Evolutionary conservation across 1,140 invertebrate genomes (phyloP).

Genomic region (Daktulosphaira vitifoliae): DNA sequence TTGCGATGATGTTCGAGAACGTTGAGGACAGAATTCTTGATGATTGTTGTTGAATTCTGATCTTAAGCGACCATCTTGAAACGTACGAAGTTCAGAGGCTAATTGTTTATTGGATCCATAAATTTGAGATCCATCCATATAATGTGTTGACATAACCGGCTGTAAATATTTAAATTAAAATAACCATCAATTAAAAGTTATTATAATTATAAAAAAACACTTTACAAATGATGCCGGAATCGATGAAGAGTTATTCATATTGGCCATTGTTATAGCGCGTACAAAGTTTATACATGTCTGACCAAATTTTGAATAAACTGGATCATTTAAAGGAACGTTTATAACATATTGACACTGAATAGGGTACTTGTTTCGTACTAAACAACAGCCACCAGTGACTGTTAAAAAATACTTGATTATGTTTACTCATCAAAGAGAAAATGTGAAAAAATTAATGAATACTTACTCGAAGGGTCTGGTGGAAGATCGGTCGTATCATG

Average conservation of each 20-base stretch:
- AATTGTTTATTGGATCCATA: slow-evolving; percentile 54
- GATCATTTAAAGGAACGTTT: slow-evolving; percentile 69
- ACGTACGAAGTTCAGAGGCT: slow-evolving; percentile 48
- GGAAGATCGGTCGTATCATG: slow-evolving; percentile 12
- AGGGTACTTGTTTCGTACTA: not conserved
- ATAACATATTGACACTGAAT: slow-evolving; percentile 49
- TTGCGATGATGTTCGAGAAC: not conserved
- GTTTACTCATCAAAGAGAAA: not conserved
- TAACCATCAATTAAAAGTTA: no score
- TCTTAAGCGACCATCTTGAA: slow-evolving; percentile 44
- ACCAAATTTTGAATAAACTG: slow-evolving; percentile 56
- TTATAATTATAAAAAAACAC: no score
- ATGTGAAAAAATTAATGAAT: not conserved
- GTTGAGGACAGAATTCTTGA: slow-evolving; percentile 3
- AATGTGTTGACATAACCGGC: slow-evolving; percentile 48
- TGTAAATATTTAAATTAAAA: no score
- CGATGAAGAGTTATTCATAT: slow-evolving; percentile 7
- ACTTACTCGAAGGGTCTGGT: not conserved
- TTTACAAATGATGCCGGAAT: slow-evolving; percentile 5
- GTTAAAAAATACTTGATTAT: not conserved
- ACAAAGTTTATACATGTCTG: slow-evolving; percentile 80
- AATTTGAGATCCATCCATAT: slow-evolving; percentile 63
- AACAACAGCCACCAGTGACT: slow-evolving; percentile 2
- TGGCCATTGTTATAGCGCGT: slow-evolving; percentile 53
- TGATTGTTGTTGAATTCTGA: not conserved